Percentiles rank a stretch among this genome's conserved stretches.
Conservation (phyloP, 2,113 vertebrate species). For the Petrocephalus microphthalmus region DNA sequence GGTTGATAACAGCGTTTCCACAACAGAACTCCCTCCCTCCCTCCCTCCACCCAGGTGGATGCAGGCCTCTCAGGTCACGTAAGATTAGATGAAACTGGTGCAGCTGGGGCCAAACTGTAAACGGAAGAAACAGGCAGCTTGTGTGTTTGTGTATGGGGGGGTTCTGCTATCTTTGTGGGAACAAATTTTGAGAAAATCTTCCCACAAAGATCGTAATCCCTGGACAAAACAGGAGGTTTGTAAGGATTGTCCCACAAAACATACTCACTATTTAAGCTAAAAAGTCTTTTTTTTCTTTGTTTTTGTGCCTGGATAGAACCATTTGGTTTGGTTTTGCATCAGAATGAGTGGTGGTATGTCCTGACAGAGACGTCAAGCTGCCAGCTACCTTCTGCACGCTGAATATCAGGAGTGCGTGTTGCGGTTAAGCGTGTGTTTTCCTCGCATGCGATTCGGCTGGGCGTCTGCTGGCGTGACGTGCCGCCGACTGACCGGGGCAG, state of each 20-base stretch:
- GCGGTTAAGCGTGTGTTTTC: background rate
- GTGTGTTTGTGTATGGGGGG: background rate
- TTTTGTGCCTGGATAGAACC: background rate
- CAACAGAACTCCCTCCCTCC: background rate
- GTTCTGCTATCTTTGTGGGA: background rate
- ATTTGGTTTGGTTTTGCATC: background rate
- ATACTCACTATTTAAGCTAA: background rate
- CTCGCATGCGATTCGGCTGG: background rate
- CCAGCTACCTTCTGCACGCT: background rate
- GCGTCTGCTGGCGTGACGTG: background rate
- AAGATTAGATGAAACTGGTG: constrained; percentile 18
- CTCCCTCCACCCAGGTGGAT: constrained; percentile 1
- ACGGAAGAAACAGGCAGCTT: background rate
- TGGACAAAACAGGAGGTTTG: background rate
- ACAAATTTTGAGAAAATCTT: background rate
- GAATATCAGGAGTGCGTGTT: background rate
- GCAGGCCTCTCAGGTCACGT: constrained; percentile 37
- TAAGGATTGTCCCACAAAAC: background rate
- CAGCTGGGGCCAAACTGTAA: background rate
- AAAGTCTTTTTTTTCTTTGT: background rate
- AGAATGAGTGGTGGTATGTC: background rate
- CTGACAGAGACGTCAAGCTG: background rate
- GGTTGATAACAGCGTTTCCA: constrained; percentile 16
- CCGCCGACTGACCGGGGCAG: background rate
- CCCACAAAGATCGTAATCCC: background rate